Base-by-base conservation (phyloP, 2,113 vertebrate species). In the Neogobius melanostomus region DNA sequence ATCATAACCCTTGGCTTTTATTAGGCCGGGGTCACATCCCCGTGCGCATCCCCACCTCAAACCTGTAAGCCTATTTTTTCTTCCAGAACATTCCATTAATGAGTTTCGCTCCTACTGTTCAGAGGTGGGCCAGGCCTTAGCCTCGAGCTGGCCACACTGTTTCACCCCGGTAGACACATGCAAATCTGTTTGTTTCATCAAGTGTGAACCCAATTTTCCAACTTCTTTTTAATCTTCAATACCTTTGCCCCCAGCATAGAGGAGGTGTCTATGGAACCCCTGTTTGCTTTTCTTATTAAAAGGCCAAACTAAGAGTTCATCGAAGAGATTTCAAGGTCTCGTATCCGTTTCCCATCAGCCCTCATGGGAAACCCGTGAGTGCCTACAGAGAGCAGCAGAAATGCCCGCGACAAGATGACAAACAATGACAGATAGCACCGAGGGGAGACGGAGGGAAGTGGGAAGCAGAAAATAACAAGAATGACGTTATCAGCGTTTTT, bases 191-290 rank as follows among this genome's bases (percentile, higher is more conserved):
- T 93, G 91, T 92, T 92, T 92, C 87, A 92, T 92, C 86, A 88
- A 92, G 88, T 92, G 91, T 92, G 86, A 92, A 92, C 92, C 92
- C 87, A 93, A 92, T 92, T 92, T 93, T 82, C 84, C 10, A 79
- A 71, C 72, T 83, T 85, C 85, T 82, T 87, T 91, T 91, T 88
- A 91, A 92, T 92, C 88, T 85, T 86, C 84, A 89, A 76, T 89
- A 92, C 91, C 90, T 92, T 92, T 89, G 90, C 91, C 93, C 87
- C 91, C 69, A 92, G 92, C 91, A 36, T 77, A 87, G 62, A 85
- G 74, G 84, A 84, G 76, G 82, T 74, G 76, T 83, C 79, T 74
- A 79, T 62, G 10, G 51, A 78, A 75, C 63, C 81, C 70, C 44
- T 17, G 28, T 77, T 87, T 82, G 75, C 76, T 81, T 89, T 84